Evolutionary conservation across 2,113 vertebrate genomes (phyloP).

Genomic region (Todiramphus chloris): DNA sequence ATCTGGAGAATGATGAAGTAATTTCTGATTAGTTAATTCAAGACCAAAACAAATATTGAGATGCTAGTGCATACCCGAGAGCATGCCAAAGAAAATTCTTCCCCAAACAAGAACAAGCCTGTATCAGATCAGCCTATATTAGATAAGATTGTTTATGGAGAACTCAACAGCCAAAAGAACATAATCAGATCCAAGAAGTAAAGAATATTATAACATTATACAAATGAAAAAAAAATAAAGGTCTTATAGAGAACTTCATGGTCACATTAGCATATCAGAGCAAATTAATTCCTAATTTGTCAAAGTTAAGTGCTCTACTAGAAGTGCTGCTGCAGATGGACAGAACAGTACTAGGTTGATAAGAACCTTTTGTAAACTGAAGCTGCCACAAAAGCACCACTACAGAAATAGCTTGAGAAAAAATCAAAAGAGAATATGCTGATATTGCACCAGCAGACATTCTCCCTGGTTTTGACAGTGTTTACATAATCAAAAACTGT

Average conservation of each 20-base stretch:
- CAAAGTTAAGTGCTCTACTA: neutral
- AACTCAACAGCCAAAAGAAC: neutral
- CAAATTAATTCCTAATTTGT: conserved; percentile 7
- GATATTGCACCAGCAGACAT: neutral
- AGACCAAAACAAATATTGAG: neutral
- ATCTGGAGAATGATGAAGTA: neutral
- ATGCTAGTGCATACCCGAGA: neutral
- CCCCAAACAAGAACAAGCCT: neutral
- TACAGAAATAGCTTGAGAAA: neutral
- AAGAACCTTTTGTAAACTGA: neutral
- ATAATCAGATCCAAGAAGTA: neutral
- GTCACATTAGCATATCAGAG: neutral
- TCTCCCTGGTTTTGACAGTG: neutral
- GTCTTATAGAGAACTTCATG: neutral
- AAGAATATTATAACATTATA: neutral
- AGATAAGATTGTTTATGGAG: neutral
- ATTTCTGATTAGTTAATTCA: neutral
- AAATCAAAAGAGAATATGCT: neutral
- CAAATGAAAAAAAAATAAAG: neutral
- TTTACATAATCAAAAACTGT: neutral
- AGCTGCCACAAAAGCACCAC: neutral
- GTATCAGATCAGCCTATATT: neutral
- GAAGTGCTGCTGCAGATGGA: neutral
- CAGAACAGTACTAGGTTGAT: neutral
- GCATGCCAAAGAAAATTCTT: neutral